Conservation (phyloP, 2,888 invertebrate genomes). For the Monochamus alternatus region DNA sequence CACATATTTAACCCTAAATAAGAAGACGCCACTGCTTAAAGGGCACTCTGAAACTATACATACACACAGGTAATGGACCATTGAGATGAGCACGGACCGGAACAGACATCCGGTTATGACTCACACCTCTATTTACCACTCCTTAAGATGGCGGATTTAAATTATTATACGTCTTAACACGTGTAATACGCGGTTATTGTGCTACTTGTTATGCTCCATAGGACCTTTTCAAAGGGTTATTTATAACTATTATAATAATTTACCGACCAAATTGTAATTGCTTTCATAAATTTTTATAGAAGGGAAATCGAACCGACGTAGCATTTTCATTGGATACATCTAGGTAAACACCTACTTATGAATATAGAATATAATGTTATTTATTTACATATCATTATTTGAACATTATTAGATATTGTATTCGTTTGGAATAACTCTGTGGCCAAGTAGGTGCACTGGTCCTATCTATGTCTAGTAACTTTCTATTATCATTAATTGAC, state of each 20-base stretch:
- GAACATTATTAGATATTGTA: no score
- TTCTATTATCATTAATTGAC: no score
- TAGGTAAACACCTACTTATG: not conserved
- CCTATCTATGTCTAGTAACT: no score
- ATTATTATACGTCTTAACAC: conserved; percentile 57
- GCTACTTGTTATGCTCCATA: conserved; percentile 59
- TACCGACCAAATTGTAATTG: conserved; percentile 34
- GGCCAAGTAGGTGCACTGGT: no score
- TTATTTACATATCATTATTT: no score
- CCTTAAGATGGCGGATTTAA: conserved; percentile 61
- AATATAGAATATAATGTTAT: not conserved
- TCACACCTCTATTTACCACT: conserved; percentile 57
- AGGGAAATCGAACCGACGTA: conserved; percentile 16
- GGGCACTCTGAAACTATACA: conserved; percentile 19
- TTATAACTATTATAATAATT: conserved; percentile 43
- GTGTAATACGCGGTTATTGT: conserved; percentile 58
- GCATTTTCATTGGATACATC: not conserved
- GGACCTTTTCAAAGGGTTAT: conserved; percentile 50
- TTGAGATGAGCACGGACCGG: conserved; percentile 67
- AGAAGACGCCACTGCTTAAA: conserved; percentile 26
- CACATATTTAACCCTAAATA: not conserved
- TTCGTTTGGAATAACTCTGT: no score
- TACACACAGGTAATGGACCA: conserved; percentile 60
- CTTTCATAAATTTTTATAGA: conserved; percentile 25
- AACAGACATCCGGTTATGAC: conserved; percentile 69